Evolutionary conservation across 1,140 invertebrate species (phyloP), one percentile per base, ranked within the genome.

Genomic region (Halyomorpha halys): DNA sequence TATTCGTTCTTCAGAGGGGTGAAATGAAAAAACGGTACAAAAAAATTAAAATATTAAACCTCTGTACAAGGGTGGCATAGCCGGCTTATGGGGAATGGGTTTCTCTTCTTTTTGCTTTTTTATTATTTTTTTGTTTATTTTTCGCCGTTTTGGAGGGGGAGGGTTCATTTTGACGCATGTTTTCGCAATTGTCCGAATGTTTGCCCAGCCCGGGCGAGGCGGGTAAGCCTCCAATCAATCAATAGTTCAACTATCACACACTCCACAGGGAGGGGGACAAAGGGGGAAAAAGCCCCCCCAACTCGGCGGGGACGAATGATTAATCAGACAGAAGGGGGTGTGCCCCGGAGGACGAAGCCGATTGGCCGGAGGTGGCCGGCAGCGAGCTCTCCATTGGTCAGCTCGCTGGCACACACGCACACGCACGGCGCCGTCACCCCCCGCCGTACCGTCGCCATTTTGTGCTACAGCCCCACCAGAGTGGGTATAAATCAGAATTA

Each of bases 401-500:
- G 39, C 51, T 44, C 18, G 61, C 9, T 11, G 47, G 23, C 62
- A 25, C 53, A 16, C 53, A 25, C 53, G 23, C 53, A 25, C 53
- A 56, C 53, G 19, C 53, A 21, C 53, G 15, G 15, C 53, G 15
- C 27, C 16, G 19, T 15, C 47, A 23, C 13, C 27, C 45, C 47
- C 34, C 21, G 19, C 62, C 44, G 9, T 23, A 15, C 45, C 49
- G 47, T 49, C 62, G 62, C 62, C 62, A 63, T 63, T 63, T 63
- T 63, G 62, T 63, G 27, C 16, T n/a, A 30, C 45, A 30, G 62
- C 11, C 23, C 15, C 45, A 30, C 45, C 21, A 45, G 62, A 6
- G 25, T 53, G 62, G 23, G 23, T 63, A 63, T 63, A 63, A 63
- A 63, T 63, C 62, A 63, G 45, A 63, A 63, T 63, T 63, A 63